Conservation (phyloP, 2,797 vertebrate species). For the Smutsia temminckii region DNA sequence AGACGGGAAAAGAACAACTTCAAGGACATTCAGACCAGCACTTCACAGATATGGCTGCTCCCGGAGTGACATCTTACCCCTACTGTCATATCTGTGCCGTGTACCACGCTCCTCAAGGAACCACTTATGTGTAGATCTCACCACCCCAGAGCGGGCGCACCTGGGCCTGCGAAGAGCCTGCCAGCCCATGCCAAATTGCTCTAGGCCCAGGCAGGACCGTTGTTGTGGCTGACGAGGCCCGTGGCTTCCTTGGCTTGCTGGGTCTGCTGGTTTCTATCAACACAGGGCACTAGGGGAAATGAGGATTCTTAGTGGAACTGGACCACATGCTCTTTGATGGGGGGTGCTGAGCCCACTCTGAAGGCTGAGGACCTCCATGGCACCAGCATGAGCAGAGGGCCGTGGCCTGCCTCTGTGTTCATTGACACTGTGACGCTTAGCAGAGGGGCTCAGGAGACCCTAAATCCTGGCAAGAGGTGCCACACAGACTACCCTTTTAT, state of each 20-base stretch:
- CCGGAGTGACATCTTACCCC: neutral
- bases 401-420: neutral
- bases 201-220: neutral
- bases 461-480: neutral
- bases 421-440: neutral
- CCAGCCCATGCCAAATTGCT: neutral
- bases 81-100: rapidly evolving
- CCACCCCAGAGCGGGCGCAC: neutral
- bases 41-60: neutral
- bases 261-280: neutral
- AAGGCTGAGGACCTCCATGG: neutral
- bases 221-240: neutral
- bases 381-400: neutral
- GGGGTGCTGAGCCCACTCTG: neutral
- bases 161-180: neutral
- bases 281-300: rapidly evolving
- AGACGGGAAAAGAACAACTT: neutral
- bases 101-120: rapidly evolving
- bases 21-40: neutral
- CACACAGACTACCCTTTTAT: neutral
- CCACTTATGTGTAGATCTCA: neutral
- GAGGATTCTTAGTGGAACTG: neutral
- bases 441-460: neutral
- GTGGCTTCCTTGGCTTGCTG: neutral
- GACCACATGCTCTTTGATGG: neutral